Evolutionary conservation across 2,113 vertebrate genomes (phyloP), one percentile per base, ranked within the genome.

Genomic region (Apistogramma diplotaenia): DNA sequence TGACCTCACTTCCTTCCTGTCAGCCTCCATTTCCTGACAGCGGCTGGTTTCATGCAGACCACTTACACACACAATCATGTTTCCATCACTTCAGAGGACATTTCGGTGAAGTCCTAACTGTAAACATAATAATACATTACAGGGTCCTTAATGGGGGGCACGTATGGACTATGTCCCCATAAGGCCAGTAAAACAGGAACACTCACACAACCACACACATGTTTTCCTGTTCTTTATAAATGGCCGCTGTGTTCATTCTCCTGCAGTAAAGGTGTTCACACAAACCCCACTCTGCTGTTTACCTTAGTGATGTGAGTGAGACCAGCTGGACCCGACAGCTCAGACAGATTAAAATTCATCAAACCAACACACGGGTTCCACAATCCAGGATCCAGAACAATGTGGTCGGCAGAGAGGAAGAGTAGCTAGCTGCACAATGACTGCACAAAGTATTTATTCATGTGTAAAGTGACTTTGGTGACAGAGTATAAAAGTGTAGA

Each of bases 1-100:
- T 25, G 65, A 89, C 88, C 78, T 91, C 88, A 92, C 88, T 89
- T 91, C 89, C 89, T 93, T 90, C 79, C 92, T 88, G 82, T 87
- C 83, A 85, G 81, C 3, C 57, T 85, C 75, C 73, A 83, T 85
- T 89, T 91, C 92, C 92, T 88, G 89, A 59, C 33, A 35, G 72
- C 19, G 10, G 2, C 72, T 82, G 75, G 23, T 54, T 85, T 61
- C 62, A 62, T 7, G 46, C 74, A 79, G 61, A 27, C 77, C 60
- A 16, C 54, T 59, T 65, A 62, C 60, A 76, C 83, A 84, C 78
- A 84, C 75, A 27, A 12, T 37, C 12, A 0, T 27, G 21, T 78
- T 78, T 67, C 58, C 43, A 25, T 27, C 58, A 25, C 58, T 61
- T 72, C 27, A 19, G 62, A 51, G 37, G 29, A 58, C 29, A 55